phyloP scores from a whole-genome alignment of 2,113 vertebrate species.

The Alexandromys fortis region DNA sequence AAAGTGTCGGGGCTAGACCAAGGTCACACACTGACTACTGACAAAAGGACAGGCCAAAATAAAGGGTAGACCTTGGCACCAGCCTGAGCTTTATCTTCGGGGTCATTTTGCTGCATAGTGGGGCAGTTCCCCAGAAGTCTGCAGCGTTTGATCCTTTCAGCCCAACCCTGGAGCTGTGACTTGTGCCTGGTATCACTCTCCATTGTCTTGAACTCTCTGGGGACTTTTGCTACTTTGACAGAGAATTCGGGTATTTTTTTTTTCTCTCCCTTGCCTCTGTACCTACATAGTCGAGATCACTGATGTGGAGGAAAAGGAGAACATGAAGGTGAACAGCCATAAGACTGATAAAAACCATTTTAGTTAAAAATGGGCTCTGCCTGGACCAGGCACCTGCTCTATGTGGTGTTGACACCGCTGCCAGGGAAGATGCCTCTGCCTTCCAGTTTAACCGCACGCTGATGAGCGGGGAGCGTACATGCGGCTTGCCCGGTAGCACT shows the following conservation, averaged over 20 bases:
- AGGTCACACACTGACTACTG: not conserved
- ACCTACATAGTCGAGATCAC: not conserved
- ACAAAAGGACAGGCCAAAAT: not conserved
- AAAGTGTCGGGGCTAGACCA: not conserved
- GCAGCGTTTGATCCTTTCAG: not conserved
- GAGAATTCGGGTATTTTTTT: not conserved
- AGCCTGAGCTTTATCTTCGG: not conserved
- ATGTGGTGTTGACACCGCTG: not conserved
- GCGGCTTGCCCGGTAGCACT: not conserved
- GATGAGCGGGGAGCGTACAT: rapidly evolving
- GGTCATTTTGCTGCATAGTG: not conserved
- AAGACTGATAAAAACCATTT: not conserved
- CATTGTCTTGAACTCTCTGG: not conserved
- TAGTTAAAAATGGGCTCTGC: not conserved
- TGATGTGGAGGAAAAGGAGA: not conserved
- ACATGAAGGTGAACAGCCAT: not conserved
- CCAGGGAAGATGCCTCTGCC: not conserved
- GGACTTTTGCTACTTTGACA: not conserved
- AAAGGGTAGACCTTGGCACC: not conserved
- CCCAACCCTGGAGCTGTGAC: not conserved
- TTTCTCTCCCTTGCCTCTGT: not conserved
- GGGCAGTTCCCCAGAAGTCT: not conserved
- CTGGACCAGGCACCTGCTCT: no score
- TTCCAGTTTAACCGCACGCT: not conserved
- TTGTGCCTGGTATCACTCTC: not conserved